Evolutionary conservation across 2,888 invertebrate species (phyloP).

Genomic region (Neelides folsomi): DNA sequence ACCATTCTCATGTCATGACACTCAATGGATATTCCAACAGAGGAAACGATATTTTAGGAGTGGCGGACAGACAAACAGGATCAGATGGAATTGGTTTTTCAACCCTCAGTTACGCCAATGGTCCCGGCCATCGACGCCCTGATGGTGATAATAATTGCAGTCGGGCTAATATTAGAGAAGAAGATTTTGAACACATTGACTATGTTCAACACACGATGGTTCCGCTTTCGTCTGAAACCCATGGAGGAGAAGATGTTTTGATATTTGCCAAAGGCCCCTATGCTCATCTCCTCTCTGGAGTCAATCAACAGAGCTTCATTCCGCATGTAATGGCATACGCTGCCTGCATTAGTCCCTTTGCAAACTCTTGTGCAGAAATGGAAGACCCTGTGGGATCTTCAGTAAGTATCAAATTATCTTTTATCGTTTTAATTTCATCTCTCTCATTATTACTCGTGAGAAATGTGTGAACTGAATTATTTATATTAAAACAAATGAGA

Average conservation of each 20-base stretch:
- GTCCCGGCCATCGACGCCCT: slow-evolving; percentile 47
- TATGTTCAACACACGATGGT: slow-evolving; percentile 7
- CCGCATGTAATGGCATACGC: slow-evolving; percentile 62
- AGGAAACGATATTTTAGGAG: slow-evolving; percentile 47
- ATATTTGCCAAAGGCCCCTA: slow-evolving; percentile 47
- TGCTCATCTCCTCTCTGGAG: slow-evolving; percentile 64
- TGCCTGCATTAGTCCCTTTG: slow-evolving; percentile 50
- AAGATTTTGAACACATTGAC: slow-evolving; percentile 5
- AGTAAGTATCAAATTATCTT: too few relatives aligned
- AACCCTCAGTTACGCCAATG: slow-evolving; percentile 60
- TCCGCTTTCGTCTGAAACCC: background rate
- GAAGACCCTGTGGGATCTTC: too few relatives aligned
- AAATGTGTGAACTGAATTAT: too few relatives aligned
- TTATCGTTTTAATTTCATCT: too few relatives aligned
- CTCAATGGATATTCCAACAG: slow-evolving; percentile 60
- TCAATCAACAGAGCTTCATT: slow-evolving; percentile 62
- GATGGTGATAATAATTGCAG: slow-evolving; percentile 33
- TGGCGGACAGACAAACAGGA: slow-evolving; percentile 28
- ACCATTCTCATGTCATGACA: slow-evolving; percentile 65
- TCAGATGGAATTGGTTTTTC: slow-evolving; percentile 32
- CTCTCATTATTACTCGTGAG: too few relatives aligned
- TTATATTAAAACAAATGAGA: too few relatives aligned
- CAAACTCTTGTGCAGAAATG: background rate
- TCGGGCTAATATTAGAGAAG: slow-evolving; percentile 6
- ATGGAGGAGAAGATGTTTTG: slow-evolving; percentile 9